Evolutionary conservation across 92 coral and sea anemone genomes (phyloP), one percentile per base, ranked within the genome.

Genomic region (Chrysogorgia sp.): DNA sequence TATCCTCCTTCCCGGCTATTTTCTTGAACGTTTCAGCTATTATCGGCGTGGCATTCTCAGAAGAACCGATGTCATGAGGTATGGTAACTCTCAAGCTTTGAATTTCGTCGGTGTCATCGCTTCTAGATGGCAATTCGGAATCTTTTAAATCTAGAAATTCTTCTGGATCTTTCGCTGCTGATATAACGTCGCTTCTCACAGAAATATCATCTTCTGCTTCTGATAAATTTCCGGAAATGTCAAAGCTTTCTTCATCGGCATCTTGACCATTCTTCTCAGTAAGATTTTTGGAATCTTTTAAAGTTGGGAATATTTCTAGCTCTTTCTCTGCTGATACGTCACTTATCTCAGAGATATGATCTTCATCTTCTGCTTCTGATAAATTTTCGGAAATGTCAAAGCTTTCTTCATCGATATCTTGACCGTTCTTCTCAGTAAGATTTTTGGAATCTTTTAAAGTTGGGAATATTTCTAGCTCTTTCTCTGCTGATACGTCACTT

Each of bases 1-100:
- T 87, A 87, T 40, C 77, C 86, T 12, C 83, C 86, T 12, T 86
- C 92, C 1, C 74, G 88, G 34, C 82, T 79, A 12, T 47, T 79
- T 0, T 82, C 75, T 21, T 47, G 10, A n/a, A 47, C 7, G 10
- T 47, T 15, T 47, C 53, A 47, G 15, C 6, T 4, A 37, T 12
- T 37, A 37, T 37, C 5, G 43, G 53, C 53, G n/a, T 15, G 53
- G 53, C 7, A 7, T 47, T 47, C 53, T 47, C 53, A 47, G n/a
- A 47, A 7, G 10, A 7, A n/a, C 2, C 2, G 53, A 15, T 15
- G n/a, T 47, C 53, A 47, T 15, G 7, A 47, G n/a, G n/a, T n/a
- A 6, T n/a, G n/a, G 43, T 4, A 37, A 12, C 12, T 4, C 6
- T 37, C 6, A 37, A 5, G 43, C 12, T 12, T 4, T 37, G 43